Evolutionary conservation across 2,113 vertebrate genomes (phyloP).

Genomic region (Marcusenius ussheri): DNA sequence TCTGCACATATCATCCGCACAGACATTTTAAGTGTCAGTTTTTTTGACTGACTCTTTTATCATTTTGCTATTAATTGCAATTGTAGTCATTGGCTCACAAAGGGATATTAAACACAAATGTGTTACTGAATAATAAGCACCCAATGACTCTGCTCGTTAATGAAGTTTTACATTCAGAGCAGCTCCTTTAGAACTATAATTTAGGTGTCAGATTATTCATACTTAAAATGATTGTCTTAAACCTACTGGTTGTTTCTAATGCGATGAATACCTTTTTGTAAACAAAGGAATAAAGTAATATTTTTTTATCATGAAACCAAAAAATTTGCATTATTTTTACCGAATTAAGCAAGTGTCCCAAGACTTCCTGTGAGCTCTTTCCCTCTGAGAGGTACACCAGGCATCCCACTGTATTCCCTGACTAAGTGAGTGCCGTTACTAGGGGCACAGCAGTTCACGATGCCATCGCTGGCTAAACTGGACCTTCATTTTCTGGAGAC

Average conservation of each 20-base stretch:
- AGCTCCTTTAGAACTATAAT: background rate
- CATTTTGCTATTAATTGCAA: background rate
- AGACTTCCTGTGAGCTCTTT: background rate
- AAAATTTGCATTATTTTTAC: background rate
- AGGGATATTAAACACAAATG: background rate
- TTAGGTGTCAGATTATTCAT: background rate
- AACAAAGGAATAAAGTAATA: background rate
- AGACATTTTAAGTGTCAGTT: background rate
- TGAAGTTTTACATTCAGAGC: background rate
- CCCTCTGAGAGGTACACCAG: background rate
- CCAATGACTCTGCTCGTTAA: background rate
- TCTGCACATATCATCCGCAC: background rate
- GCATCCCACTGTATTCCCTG: background rate
- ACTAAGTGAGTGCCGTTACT: background rate
- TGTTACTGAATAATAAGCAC: background rate
- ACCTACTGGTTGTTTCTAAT: background rate
- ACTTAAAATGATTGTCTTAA: background rate
- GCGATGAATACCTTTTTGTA: background rate
- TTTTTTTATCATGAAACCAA: background rate
- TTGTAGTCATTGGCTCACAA: background rate
- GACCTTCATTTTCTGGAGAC: background rate
- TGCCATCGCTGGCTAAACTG: background rate
- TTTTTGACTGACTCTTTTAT: background rate
- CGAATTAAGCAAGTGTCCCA: background rate
- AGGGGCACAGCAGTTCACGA: background rate